Evolutionary conservation across 2,113 vertebrate genomes (phyloP), one percentile per base, ranked within the genome.

Genomic region (Athene cunicularia): DNA sequence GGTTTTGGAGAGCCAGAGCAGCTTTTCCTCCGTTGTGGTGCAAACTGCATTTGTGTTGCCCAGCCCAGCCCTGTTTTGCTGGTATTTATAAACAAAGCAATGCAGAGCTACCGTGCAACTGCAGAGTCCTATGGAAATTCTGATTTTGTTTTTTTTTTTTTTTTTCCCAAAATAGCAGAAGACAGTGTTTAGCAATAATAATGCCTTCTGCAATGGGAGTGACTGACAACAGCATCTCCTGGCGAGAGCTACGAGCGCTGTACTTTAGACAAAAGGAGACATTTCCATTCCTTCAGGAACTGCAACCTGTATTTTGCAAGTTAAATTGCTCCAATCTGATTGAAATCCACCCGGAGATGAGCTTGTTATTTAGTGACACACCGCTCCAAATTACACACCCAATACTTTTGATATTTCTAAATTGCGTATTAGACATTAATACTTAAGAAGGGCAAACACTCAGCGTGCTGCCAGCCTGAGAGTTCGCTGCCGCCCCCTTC

Each of bases 281-380:
- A 4, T 95, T 94, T 90, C 86, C 75, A 45, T 68, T 35, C 64
- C 86, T 88, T 43, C 56, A 14, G 41, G 72, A 72, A 4, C 68
- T 4, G 35, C 82, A 91, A 26, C 92, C 94, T 92, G 94, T 75
- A 52, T 68, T 97, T 91, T 93, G 88, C 92, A 91, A 75, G 83
- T 87, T 56, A 56, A 95, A 79, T 91, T 8, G 49, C 76, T 91
- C 52, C 0, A 0, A 7, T 70, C 52, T 7, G 56, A 28, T 64
- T 68, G 91, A 93, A 79, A 95, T n/a, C 91, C 68, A 52, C 86
- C 76, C 2, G 16, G 86, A 4, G 67, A 83, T 0, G 24, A 60
- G 88, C 77, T 67, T 26, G 47, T 30, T 79, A 22, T 88, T 71
- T 27, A 20, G 88, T 93, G 96, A 95, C 96, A 95, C 72, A 11